Conservation (phyloP, 1,140 invertebrate species). For the Uloborus diversus region DNA sequence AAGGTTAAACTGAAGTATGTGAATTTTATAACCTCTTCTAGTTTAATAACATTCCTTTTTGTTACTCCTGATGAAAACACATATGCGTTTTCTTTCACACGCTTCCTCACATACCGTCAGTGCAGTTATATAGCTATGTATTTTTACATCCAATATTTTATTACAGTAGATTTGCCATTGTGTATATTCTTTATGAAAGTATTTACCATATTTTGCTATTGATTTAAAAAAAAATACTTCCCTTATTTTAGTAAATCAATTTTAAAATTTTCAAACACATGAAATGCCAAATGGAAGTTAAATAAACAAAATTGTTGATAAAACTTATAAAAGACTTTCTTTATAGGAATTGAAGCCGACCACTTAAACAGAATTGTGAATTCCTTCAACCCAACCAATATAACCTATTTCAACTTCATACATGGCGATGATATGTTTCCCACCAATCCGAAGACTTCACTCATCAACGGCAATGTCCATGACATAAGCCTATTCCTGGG, state of each 20-base stretch:
- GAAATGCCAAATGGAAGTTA: neutral
- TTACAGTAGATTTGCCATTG: no score
- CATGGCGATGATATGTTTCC: slow-evolving; percentile 18
- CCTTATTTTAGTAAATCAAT: neutral
- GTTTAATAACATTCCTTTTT: no score
- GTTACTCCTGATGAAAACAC: no score
- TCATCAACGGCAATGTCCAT: neutral
- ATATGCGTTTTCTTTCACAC: neutral
- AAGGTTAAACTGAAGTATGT: no score
- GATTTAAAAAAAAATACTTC: no score
- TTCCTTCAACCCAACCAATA: neutral
- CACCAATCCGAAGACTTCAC: neutral
- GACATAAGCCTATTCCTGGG: neutral
- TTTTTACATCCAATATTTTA: no score
- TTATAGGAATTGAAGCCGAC: slow-evolving; percentile 4
- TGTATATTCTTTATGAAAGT: no score
- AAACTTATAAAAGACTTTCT: neutral
- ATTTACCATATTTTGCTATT: no score
- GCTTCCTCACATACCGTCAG: neutral
- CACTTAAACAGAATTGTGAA: neutral
- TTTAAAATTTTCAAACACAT: neutral
- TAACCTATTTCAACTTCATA: neutral
- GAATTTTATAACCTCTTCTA: no score
- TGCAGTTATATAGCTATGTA: no score
- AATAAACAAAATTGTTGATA: neutral